Base-by-base conservation (phyloP, 2,888 invertebrate genomes). In the Agrochola macilenta region DNA sequence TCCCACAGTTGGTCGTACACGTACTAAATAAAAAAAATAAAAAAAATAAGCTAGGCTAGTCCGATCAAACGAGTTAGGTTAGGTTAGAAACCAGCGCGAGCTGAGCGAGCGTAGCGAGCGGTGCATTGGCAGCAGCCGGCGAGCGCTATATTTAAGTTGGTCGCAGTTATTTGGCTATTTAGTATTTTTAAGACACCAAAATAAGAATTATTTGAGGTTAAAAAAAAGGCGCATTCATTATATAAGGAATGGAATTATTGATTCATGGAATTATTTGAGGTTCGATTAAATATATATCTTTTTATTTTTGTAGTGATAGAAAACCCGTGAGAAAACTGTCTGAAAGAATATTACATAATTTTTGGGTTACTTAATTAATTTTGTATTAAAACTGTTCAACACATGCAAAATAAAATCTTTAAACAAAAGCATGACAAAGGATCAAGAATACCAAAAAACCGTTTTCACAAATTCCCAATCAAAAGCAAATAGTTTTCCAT, bases 401-500 rank as follows among this genome's bases (percentile, higher is more conserved):
- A n/a, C 5, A 39, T n/a, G 11, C 1, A 1, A 54, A 39, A 26
- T 2, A 43, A 52, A 54, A 75, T 57, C 20, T 39, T 5, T 23
- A 35, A 35, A 23, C 4, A 11, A 57, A 61, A 14, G 35, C 54
- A 8, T 8, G 14, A 17, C 1, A 9, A 46, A 60, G 60, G 11
- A 23, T 61, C 12, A 35, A 63, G 2, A 58, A 65, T 39, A 54
- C 52, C 14, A 61, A 58, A 20, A 54, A 65, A 30, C 26, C 3
- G 1, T 35, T 9, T 14, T 80, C n/a, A 0, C 64, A 72, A 43
- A 60, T 58, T 70, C 30, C 52, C 65, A 66, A 83, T 84, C 65
- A 63, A 78, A 81, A 70, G 63, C 73, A 76, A 79, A 79, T 73
- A 80, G 65, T 82, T 73, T 64, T 52, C 52, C 78, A 86, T 86